Conservation (phyloP, 2,888 invertebrate genomes). For the Lasioglossum calceatum region DNA sequence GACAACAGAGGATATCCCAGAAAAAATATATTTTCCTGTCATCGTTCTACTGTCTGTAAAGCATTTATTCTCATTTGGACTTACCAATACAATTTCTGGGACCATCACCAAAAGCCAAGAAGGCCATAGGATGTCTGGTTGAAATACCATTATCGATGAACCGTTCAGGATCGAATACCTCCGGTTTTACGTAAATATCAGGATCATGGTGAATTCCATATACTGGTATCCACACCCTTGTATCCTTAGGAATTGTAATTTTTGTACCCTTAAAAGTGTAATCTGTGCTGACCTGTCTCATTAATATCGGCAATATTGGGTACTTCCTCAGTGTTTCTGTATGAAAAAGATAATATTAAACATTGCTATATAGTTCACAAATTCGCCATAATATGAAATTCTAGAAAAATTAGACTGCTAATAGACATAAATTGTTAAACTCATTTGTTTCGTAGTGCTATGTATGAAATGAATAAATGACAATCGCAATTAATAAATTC, state of each 20-base stretch:
- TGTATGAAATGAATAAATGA: too few relatives aligned
- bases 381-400: background rate
- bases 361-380: background rate
- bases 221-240: slow-evolving; percentile 69
- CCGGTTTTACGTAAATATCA: slow-evolving; percentile 73
- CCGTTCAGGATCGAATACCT: slow-evolving; percentile 76
- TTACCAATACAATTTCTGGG: slow-evolving; percentile 80
- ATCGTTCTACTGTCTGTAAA: too few relatives aligned
- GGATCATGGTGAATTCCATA: slow-evolving; percentile 73
- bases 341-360: background rate
- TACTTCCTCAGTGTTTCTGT: slow-evolving; percentile 84
- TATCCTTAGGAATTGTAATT: slow-evolving; percentile 67
- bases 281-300: slow-evolving; percentile 72
- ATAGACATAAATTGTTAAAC: background rate
- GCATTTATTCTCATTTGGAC: background rate
- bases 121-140: slow-evolving; percentile 70
- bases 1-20: too few relatives aligned
- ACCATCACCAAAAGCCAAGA: slow-evolving; percentile 78
- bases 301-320: slow-evolving; percentile 81
- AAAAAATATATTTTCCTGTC: too few relatives aligned
- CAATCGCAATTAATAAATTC: too few relatives aligned
- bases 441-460: too few relatives aligned
- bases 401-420: background rate
- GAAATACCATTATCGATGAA: slow-evolving; percentile 69
- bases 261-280: slow-evolving; percentile 71